These are phyloP conservation scores for Sturnus vulgaris DNA, from an alignment of 2,113 vertebrate species.

Conservation along the genomic window DNA sequence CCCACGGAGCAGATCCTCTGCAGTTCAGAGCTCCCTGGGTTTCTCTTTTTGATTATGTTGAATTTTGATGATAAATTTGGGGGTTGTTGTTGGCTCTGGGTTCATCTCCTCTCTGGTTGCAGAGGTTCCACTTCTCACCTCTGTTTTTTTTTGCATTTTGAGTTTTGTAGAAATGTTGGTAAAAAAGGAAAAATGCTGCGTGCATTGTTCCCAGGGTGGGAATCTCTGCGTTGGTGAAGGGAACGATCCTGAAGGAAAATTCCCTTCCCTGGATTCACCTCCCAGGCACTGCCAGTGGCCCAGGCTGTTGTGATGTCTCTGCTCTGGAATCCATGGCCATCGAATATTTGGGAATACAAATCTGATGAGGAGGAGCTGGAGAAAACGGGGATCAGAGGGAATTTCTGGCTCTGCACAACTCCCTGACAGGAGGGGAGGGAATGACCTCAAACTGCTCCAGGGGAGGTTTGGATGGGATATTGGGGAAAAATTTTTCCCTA, in stretches of 20 bases:
- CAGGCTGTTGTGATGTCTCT: rapidly evolving
- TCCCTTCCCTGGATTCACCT: background rate
- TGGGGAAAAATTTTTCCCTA: background rate
- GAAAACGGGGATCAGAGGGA: background rate
- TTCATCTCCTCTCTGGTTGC: background rate
- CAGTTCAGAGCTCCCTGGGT: background rate
- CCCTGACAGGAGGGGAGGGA: background rate
- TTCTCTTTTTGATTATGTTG: background rate
- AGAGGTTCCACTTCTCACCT: background rate
- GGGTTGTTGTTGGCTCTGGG: background rate
- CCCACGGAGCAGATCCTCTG: background rate
- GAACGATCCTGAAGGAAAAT: background rate
- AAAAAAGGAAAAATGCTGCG: background rate
- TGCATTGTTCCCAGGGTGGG: rapidly evolving
- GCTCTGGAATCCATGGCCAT: too few relatives aligned
- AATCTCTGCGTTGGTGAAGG: background rate
- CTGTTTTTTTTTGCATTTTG: background rate
- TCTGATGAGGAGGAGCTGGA: background rate
- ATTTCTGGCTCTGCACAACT: background rate
- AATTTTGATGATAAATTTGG: background rate
- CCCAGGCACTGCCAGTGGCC: background rate
- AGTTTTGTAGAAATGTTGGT: background rate
- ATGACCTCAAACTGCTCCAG: rapidly evolving
- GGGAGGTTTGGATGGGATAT: background rate
- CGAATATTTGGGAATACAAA: background rate